Conservation (phyloP, 2,113 vertebrate genomes). For the Sceloporus undulatus region DNA sequence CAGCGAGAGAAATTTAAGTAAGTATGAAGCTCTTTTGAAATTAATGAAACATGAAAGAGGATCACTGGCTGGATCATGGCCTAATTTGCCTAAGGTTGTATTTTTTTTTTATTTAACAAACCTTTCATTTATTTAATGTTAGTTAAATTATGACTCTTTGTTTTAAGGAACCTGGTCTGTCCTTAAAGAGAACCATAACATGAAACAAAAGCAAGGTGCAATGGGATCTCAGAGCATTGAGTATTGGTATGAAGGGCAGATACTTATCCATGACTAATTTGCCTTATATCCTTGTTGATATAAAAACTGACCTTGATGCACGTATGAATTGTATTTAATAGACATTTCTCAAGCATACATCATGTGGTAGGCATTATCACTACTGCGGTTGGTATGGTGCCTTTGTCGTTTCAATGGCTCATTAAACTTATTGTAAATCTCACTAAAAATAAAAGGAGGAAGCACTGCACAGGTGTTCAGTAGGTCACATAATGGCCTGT, state of each 20-base stretch:
- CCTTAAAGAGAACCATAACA: background rate
- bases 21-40: background rate
- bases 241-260: background rate
- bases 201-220: background rate
- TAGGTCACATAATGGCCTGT: background rate
- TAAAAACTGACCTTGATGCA: background rate
- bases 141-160: background rate
- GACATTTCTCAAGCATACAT: background rate
- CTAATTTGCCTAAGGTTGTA: background rate
- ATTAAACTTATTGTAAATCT: background rate
- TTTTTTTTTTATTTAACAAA: background rate
- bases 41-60: background rate
- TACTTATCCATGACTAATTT: background rate
- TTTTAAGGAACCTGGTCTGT: background rate
- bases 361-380: background rate
- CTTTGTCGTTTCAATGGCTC: constrained; percentile 21
- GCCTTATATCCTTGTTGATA: background rate
- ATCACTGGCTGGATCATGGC: background rate
- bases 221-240: background rate
- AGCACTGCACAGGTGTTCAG: background rate
- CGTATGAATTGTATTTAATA: constrained; percentile 9
- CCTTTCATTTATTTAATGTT: no score
- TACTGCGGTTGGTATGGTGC: background rate
- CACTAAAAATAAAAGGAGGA: background rate
- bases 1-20: background rate